Percentiles rank a stretch among this genome's conserved stretches.
These are phyloP conservation scores for Rhinogobio ventralis DNA, from an alignment of 2,797 vertebrate genomes.

Conservation along the genomic window DNA sequence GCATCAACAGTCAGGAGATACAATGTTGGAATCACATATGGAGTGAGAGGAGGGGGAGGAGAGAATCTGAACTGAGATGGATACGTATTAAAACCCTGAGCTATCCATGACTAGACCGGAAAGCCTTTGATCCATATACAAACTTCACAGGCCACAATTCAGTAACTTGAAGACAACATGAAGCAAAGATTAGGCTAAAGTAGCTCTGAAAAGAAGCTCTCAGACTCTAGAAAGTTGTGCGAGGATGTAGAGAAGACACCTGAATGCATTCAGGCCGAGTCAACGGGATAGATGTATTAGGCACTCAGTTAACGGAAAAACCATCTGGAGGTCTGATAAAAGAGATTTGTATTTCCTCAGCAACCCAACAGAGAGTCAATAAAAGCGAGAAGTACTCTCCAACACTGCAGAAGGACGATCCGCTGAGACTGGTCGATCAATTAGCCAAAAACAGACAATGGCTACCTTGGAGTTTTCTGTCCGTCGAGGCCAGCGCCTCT, in stretches of 20 bases:
- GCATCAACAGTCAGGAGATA: slow-evolving; percentile 33
- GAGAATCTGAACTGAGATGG: slow-evolving; percentile 41
- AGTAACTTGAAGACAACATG: slow-evolving; percentile 9
- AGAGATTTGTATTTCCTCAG: slow-evolving; percentile 65
- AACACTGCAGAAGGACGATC: slow-evolving; percentile 44
- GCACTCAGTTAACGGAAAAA: slow-evolving; percentile 62
- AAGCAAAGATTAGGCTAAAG: slow-evolving; percentile 46
- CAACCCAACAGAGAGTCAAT: slow-evolving; percentile 64
- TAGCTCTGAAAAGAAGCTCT: slow-evolving; percentile 59
- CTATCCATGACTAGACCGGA: slow-evolving; percentile 70
- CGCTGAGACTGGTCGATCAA: slow-evolving; percentile 57
- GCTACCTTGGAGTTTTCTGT: slow-evolving; percentile 50
- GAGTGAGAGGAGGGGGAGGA: slow-evolving; percentile 2
- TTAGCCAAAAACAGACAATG: slow-evolving; percentile 56
- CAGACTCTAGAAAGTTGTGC: slow-evolving; percentile 3
- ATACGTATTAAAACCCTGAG: slow-evolving; percentile 69
- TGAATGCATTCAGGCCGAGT: slow-evolving; percentile 48
- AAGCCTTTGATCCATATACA: slow-evolving; percentile 68
- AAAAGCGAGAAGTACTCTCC: slow-evolving; percentile 54
- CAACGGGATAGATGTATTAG: slow-evolving; percentile 23
- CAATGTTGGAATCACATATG: slow-evolving; percentile 25
- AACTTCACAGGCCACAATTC: slow-evolving; percentile 35
- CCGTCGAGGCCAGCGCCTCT: slow-evolving; percentile 8
- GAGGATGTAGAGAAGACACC: slow-evolving; percentile 55
- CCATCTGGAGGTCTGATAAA: slow-evolving; percentile 67